Evolutionary conservation across 2,888 invertebrate species (phyloP).

Genomic region (Drosophila macrospina): DNA sequence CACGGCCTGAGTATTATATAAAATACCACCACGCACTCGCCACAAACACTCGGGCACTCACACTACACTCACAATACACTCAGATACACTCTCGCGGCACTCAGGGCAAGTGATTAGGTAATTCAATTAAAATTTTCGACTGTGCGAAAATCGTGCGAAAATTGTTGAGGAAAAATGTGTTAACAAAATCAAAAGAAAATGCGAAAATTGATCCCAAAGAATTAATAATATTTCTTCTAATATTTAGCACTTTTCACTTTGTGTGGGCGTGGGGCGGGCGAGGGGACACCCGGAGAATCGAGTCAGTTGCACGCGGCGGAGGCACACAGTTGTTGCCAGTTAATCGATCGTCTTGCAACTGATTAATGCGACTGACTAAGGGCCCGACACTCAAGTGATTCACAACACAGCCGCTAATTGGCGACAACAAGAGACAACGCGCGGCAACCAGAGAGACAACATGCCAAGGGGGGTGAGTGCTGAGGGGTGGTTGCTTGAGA

Average conservation of each 20-base stretch:
- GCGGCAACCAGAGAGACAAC: not conserved
- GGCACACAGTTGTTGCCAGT: constrained; percentile 77
- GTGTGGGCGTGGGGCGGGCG: too few species aligned
- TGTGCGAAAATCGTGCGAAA: constrained; percentile 28
- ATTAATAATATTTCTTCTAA: constrained; percentile 11
- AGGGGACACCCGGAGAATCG: constrained; percentile 12
- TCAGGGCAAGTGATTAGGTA: constrained; percentile 73
- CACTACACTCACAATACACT: constrained; percentile 34
- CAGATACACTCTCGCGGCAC: constrained; percentile 41
- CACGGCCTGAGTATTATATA: constrained; percentile 47
- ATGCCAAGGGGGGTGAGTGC: not conserved
- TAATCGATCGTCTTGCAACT: constrained; percentile 85
- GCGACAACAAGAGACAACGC: constrained; percentile 16
- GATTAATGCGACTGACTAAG: constrained; percentile 78
- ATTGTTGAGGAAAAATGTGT: constrained; percentile 19
- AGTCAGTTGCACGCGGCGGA: constrained; percentile 47
- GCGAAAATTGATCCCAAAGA: constrained; percentile 1
- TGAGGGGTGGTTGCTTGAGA: not conserved
- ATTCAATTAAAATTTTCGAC: constrained; percentile 63
- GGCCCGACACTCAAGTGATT: constrained; percentile 55
- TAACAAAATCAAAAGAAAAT: not conserved
- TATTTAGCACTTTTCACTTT: constrained; percentile 34
- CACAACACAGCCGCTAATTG: constrained; percentile 64
- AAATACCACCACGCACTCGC: constrained; percentile 73
- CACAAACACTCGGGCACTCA: constrained; percentile 22